Base-by-base conservation (phyloP, 1,140 invertebrate genomes). In the Berghia stephanieae region DNA sequence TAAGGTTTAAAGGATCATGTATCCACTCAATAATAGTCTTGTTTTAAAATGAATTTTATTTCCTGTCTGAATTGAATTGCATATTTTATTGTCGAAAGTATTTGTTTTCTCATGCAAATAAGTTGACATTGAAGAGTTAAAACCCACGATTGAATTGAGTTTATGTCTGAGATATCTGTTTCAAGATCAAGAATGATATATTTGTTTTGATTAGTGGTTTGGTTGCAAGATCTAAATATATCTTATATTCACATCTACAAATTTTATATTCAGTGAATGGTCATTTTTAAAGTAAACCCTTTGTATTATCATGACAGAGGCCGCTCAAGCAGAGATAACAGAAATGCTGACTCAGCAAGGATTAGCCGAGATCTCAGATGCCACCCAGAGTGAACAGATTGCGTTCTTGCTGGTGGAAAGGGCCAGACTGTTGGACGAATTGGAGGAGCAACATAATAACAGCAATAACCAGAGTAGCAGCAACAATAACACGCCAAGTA, bases 321-420 rank as follows among this genome's bases (percentile, higher is more conserved):
- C 79, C 16, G 69, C 84, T 10, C 77, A 78, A 52, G 82, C 86
- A 63, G 88, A 89, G 70, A 85, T 86, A 5, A 75, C 80, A 49
- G 86, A 88, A 49, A 89, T 89, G 87, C 79, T 89, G 6, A 82
- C 83, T 1, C 86, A 89, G 78, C 87, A 88, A 76, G 87, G 87
- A 0, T 78, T 89, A 44, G 83, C 84, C 3, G 87, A 88, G 69
- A 88, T 89, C 21, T 82, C 85, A 2, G 72, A 82, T 36, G 83
- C 83, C 3, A 82, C 83, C 0, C 82, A 80, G 31, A 86, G 83
- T 78, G 87, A 89, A 81, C 88, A 89, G 78, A 84, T 89, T 34
- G 88, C 88, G 10, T 88, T 85, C 69, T 79, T 89, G 1, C 82
- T 89, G 27, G 86, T 88, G 24, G 87, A 89, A 75, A 75, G 88